These are phyloP conservation scores for Diorhabda sublineata DNA, from an alignment of 1,140 invertebrate genomes.

Conservation along the genomic window DNA sequence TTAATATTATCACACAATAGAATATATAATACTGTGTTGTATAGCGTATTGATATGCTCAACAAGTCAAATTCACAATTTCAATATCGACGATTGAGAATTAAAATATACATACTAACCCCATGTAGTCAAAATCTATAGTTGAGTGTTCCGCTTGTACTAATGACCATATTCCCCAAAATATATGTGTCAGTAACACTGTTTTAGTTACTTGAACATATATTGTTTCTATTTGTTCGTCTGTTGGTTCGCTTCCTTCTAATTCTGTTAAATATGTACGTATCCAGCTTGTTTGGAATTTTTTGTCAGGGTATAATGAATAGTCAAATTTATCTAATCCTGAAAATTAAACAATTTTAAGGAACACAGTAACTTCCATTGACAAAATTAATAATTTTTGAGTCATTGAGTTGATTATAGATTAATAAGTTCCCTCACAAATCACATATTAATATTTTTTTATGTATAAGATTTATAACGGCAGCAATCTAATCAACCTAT, in stretches of 20 bases:
- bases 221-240: conserved; percentile 64
- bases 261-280: conserved; percentile 66
- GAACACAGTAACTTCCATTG: too few relatives aligned
- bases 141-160: conserved; percentile 85
- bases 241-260: conserved; percentile 41
- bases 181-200: conserved; percentile 77
- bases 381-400: too few relatives aligned
- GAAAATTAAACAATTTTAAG: not conserved
- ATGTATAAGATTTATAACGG: too few relatives aligned
- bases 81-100: too few relatives aligned
- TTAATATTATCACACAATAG: too few relatives aligned
- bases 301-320: conserved; percentile 71
- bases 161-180: conserved; percentile 93
- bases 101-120: conserved; percentile 57
- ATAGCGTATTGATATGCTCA: too few relatives aligned
- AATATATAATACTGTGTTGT: too few relatives aligned
- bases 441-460: too few relatives aligned
- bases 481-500: too few relatives aligned
- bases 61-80: too few relatives aligned
- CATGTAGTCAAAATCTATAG: conserved; percentile 92
- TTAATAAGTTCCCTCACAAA: too few relatives aligned
- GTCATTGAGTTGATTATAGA: too few relatives aligned
- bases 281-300: conserved; percentile 83
- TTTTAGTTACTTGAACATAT: conserved; percentile 75
- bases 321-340: conserved; percentile 59